Evolutionary conservation across 2,888 invertebrate genomes (phyloP).

Genomic region (Diploptera punctata): DNA sequence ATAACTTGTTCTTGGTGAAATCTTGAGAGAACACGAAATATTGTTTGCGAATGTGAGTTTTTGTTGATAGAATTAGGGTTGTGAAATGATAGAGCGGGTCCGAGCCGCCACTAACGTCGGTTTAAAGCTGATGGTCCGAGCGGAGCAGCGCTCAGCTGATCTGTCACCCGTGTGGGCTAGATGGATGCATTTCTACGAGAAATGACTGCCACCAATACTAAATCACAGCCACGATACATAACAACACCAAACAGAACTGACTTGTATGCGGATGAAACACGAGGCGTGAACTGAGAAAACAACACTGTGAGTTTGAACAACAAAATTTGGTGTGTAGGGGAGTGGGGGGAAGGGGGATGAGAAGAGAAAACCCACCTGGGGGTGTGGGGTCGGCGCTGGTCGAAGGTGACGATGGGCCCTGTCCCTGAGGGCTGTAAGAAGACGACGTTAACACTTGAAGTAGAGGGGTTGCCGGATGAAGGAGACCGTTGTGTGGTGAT

Average conservation of each 20-base stretch:
- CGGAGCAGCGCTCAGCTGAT: not conserved
- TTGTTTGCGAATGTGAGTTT: too few species aligned
- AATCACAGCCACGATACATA: too few species aligned
- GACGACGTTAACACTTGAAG: slow-evolving; percentile 6
- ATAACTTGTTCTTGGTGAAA: too few species aligned
- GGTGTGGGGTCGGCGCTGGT: slow-evolving; percentile 24
- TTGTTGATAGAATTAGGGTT: too few species aligned
- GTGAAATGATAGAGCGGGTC: not conserved
- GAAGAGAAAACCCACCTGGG: slow-evolving; percentile 32
- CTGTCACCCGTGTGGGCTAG: too few species aligned
- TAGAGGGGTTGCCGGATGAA: not conserved
- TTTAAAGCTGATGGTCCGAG: not conserved
- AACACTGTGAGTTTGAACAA: too few species aligned
- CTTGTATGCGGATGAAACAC: too few species aligned
- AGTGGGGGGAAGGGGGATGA: not conserved
- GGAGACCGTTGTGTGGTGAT: slow-evolving; percentile 2
- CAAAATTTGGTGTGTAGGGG: not conserved
- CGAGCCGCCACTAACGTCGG: not conserved
- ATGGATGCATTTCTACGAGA: not conserved
- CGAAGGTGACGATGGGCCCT: slow-evolving; percentile 16
- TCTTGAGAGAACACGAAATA: too few species aligned
- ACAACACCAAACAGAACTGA: too few species aligned
- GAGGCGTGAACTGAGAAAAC: too few species aligned
- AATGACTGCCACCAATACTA: too few species aligned
- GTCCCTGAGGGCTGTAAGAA: slow-evolving; percentile 17